phyloP scores from a whole-genome alignment of 1,140 invertebrate genomes.

The Drosophila parabipectinata region DNA sequence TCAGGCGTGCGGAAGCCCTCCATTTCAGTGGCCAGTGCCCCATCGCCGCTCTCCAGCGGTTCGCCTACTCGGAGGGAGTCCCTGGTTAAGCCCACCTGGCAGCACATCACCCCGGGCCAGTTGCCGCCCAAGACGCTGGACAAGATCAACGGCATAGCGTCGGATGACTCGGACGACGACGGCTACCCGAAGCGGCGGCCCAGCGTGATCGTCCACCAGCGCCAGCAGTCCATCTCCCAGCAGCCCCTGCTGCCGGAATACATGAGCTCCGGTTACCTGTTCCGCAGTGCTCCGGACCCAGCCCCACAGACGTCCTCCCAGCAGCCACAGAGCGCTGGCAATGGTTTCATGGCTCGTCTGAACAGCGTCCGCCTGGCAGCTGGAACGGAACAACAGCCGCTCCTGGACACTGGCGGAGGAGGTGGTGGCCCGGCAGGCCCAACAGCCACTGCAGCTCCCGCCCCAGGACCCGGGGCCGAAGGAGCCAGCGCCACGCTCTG shows the following conservation, averaged over 20 bases:
- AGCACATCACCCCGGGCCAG: slow-evolving; percentile 81
- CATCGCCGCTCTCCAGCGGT: slow-evolving; percentile 47
- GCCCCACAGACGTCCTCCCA: slow-evolving; percentile 29
- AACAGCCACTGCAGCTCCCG: slow-evolving; percentile 15
- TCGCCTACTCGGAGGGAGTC: slow-evolving; percentile 75
- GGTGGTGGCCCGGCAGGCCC: slow-evolving; percentile 13
- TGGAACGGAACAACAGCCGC: slow-evolving; percentile 60
- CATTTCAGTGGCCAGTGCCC: slow-evolving; percentile 32
- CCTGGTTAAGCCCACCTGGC: slow-evolving; percentile 83
- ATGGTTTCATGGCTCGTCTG: slow-evolving; percentile 66
- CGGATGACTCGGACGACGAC: slow-evolving; percentile 76
- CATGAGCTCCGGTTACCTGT: slow-evolving; percentile 56
- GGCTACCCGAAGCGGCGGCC: slow-evolving; percentile 74
- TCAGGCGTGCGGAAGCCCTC: slow-evolving; percentile 55
- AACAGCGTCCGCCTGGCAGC: slow-evolving; percentile 43
- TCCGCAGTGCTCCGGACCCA: slow-evolving; percentile 45
- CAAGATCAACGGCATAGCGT: slow-evolving; percentile 76
- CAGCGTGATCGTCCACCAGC: slow-evolving; percentile 77
- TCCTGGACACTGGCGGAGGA: slow-evolving; percentile 52
- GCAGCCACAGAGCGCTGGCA: slow-evolving; percentile 51
- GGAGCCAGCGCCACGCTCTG: slow-evolving; percentile 62
- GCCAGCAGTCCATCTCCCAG: slow-evolving; percentile 70
- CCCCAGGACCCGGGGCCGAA: slow-evolving; percentile 42
- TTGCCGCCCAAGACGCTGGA: slow-evolving; percentile 76
- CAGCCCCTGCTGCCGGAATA: slow-evolving; percentile 68